Conservation (phyloP, 1,140 invertebrate genomes). For the Leptinotarsa defecta region DNA sequence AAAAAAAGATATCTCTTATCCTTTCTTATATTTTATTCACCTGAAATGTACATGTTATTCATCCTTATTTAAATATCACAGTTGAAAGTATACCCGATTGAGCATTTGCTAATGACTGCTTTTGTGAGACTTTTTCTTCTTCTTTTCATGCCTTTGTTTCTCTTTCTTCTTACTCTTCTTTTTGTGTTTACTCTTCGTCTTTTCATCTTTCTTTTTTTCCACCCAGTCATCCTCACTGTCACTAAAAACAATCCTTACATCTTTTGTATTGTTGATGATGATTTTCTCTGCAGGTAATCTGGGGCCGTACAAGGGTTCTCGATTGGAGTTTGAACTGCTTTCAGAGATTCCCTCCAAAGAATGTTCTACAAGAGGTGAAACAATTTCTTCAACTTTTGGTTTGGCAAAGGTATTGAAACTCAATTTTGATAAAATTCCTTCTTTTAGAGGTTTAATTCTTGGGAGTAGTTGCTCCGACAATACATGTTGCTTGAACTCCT, state of each 20-base stretch:
- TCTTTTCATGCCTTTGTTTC: slow-evolving; percentile 39
- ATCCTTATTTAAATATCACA: slow-evolving; percentile 24
- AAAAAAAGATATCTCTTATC: neutral
- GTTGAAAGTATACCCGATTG: neutral
- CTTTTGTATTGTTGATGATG: slow-evolving; percentile 1
- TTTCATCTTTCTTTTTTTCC: slow-evolving; percentile 44
- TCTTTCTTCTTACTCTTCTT: slow-evolving; percentile 36
- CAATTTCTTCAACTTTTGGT: slow-evolving; percentile 23
- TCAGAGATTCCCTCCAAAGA: neutral
- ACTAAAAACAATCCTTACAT: neutral
- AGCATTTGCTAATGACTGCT: neutral
- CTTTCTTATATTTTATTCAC: neutral
- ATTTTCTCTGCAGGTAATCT: slow-evolving; percentile 43
- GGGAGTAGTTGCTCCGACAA: slow-evolving; percentile 49
- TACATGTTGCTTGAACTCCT: slow-evolving; percentile 44
- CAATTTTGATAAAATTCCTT: slow-evolving; percentile 52
- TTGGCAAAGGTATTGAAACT: slow-evolving; percentile 41
- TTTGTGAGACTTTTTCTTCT: slow-evolving; percentile 21
- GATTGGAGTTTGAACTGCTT: slow-evolving; percentile 7
- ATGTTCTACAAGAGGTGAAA: neutral
- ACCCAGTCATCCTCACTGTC: slow-evolving; percentile 49
- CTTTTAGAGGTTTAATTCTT: slow-evolving; percentile 52
- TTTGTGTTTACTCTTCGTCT: slow-evolving; percentile 38
- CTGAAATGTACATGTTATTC: neutral
- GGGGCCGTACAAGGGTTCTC: slow-evolving; percentile 45